Evolutionary conservation across 2,113 vertebrate genomes (phyloP).

Genomic region (Sterrhoptilus dennistouni): DNA sequence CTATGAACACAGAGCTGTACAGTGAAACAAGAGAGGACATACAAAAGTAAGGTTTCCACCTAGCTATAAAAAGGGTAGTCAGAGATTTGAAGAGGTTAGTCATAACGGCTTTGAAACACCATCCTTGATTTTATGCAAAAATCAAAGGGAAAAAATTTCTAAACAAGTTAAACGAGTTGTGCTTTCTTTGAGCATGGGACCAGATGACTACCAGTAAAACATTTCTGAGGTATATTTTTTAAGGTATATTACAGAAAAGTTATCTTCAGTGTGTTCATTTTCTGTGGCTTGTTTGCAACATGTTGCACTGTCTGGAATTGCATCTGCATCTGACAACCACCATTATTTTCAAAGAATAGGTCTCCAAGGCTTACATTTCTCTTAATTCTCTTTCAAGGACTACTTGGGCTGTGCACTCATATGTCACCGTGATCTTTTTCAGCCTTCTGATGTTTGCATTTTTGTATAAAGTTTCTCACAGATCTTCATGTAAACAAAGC

Average conservation of each 20-base stretch:
- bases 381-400: background rate
- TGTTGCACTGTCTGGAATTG: background rate
- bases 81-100: background rate
- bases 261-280: background rate
- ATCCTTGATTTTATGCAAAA: background rate
- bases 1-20: background rate
- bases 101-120: background rate
- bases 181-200: rapidly evolving
- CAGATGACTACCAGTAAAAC: background rate
- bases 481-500: too few species aligned
- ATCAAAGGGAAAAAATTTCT: rapidly evolving
- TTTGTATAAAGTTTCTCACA: too few species aligned
- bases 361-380: background rate
- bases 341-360: background rate
- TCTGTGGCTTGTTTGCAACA: background rate
- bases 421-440: too few species aligned
- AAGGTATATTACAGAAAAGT: background rate
- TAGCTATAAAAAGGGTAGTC: background rate
- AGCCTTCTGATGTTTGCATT: too few species aligned
- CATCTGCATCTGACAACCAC: background rate
- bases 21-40: background rate
- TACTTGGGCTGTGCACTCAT: background rate
- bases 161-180: background rate
- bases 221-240: background rate
- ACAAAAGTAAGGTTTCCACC: rapidly evolving